Evolutionary conservation across 2,888 invertebrate genomes (phyloP), one percentile per base, ranked within the genome.

Genomic region (Doris montereyensis): DNA sequence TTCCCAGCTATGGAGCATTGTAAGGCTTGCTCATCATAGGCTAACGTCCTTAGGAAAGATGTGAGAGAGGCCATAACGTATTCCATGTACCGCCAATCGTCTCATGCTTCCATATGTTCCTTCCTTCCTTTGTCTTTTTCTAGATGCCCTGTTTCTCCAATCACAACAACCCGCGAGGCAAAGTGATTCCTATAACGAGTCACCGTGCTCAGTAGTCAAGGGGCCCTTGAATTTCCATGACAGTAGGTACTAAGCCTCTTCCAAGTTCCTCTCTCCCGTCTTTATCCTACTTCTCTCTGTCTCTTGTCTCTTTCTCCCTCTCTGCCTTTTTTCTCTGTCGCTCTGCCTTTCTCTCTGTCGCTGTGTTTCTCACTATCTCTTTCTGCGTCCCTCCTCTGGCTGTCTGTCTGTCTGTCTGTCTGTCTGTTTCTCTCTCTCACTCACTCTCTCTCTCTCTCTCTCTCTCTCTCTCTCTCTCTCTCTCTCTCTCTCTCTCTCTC

Each of bases 111-210:
- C 24, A 10, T 24, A 21, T 4, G 26, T 13, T 4, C 30, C 71
- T 34, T 21, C 26, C 26, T 57, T 5, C 58, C 26, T 28, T 17
- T 21, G 17, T 30, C 28, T 41, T n/a, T 21, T 67, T 30, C 4
- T 76, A 79, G 79, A 81, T 77, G n/a, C 71, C 41, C 73, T 76
- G 76, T 76, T 76, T 52, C 76, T 71, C 73, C 73, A 30, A 75
- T 52, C 75, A 2, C 77, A 81, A 74, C 77, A 81, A 70, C 75
- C 76, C 74, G 60, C 62, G 13, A 73, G 77, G 32, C 77, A 80
- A 80, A 77, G 74, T 34, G 77, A 80, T 74, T 77, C 80, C 13
- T 75, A 73, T 73, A 52, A 70, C 70, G 72, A 2, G 65, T 10
- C 80, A 77, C 74, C 77, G 75, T 30, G 77, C 73, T 30, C 80